These are phyloP conservation scores for Trissolcus japonicus DNA, from an alignment of 2,888 invertebrate genomes.

Conservation along the genomic window DNA sequence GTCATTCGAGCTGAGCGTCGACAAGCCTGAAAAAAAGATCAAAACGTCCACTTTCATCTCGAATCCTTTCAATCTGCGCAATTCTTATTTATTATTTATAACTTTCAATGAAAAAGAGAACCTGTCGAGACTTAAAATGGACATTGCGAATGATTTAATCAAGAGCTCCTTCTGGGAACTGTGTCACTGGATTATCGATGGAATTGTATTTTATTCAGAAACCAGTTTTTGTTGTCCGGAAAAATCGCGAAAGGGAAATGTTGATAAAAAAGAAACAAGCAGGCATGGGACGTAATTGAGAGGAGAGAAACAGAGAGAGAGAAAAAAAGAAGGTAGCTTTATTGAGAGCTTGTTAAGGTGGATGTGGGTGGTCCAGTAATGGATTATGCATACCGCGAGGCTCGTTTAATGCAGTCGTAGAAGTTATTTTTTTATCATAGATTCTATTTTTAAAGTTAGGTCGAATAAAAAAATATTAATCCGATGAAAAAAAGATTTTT, in stretches of 20 bases:
- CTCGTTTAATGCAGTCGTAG: too few relatives aligned
- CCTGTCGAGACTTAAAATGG: neutral
- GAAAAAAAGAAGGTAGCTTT: conserved; percentile 2
- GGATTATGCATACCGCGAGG: too few relatives aligned
- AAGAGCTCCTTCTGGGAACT: conserved; percentile 5
- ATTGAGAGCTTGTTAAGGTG: too few relatives aligned
- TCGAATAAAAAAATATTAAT: too few relatives aligned
- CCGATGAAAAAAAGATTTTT: too few relatives aligned
- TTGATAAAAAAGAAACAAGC: neutral
- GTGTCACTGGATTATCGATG: conserved; percentile 12
- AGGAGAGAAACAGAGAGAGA: too few relatives aligned
- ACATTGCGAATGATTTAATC: conserved; percentile 16
- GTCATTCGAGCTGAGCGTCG: conserved; percentile 59
- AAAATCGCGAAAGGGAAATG: conserved; percentile 12
- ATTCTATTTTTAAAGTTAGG: too few relatives aligned
- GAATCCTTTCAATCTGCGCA: conserved; percentile 1
- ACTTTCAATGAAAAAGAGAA: neutral
- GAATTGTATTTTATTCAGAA: conserved; percentile 1
- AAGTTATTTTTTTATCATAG: too few relatives aligned
- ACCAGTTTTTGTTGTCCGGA: conserved; percentile 5
- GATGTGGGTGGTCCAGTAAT: conserved; percentile 4
- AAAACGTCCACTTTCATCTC: conserved; percentile 1
- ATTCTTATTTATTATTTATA: conserved; percentile 2
- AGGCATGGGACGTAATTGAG: too few relatives aligned
- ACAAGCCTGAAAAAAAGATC: conserved; percentile 53